Conservation (phyloP, 2,113 vertebrate genomes). For the Cebidichthys violaceus region DNA sequence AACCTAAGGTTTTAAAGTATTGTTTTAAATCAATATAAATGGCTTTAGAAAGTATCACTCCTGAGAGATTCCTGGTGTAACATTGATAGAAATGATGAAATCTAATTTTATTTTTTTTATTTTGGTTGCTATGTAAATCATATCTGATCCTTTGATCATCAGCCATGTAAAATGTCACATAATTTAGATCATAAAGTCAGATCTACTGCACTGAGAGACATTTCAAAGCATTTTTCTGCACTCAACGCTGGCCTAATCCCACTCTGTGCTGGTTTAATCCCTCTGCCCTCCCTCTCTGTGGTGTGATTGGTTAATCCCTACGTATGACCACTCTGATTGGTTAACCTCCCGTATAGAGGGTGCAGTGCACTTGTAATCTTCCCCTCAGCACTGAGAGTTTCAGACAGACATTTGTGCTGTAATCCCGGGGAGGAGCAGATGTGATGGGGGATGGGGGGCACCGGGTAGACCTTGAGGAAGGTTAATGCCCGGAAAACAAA, state of each 20-base stretch:
- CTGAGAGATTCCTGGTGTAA: slow-evolving; percentile 2
- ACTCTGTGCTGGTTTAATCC: slow-evolving; percentile 73
- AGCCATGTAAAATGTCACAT: not conserved
- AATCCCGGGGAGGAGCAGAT: slow-evolving; percentile 82
- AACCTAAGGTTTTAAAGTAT: not conserved
- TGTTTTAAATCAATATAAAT: not conserved
- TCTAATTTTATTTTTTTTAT: not conserved
- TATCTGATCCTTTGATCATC: not conserved
- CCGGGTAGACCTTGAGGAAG: slow-evolving; percentile 77
- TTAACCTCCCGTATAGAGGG: slow-evolving; percentile 62
- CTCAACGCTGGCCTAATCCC: slow-evolving; percentile 78
- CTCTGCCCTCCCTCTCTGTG: slow-evolving; percentile 65
- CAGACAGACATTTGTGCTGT: slow-evolving; percentile 79
- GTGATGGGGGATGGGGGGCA: slow-evolving; percentile 77
- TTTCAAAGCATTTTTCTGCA: slow-evolving; percentile 71
- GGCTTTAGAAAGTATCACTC: not conserved
- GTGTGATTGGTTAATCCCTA: slow-evolving; percentile 82
- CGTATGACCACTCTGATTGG: slow-evolving; percentile 69
- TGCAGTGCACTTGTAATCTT: slow-evolving; percentile 73
- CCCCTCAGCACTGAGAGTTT: slow-evolving; percentile 69
- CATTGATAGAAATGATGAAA: slow-evolving; percentile 18
- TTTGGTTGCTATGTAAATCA: slow-evolving; percentile 18
- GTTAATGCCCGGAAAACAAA: slow-evolving; percentile 59
- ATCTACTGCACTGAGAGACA: slow-evolving; percentile 36
- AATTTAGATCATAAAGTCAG: slow-evolving; percentile 1